Conservation (phyloP, 2,797 vertebrate genomes). For the Salarias fasciatus region DNA sequence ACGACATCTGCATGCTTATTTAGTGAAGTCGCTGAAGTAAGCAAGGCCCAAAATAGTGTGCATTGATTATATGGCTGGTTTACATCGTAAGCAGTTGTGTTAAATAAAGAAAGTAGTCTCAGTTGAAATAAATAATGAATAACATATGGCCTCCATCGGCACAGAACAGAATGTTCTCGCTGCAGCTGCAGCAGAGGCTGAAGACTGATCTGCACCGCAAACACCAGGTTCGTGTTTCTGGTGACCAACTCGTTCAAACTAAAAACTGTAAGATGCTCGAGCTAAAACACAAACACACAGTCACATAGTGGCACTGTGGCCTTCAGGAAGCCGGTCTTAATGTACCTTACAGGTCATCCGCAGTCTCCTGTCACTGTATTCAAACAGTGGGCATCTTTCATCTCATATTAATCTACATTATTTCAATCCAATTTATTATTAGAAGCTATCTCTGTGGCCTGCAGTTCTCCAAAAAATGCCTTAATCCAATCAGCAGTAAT, state of each 20-base stretch:
- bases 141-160: slow-evolving; percentile 71
- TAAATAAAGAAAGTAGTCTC: slow-evolving; percentile 34
- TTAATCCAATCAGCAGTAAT: too few relatives aligned
- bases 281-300: not conserved
- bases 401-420: too few relatives aligned
- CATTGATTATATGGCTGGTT: not conserved
- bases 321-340: too few relatives aligned
- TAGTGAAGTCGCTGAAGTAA: not conserved
- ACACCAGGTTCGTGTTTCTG: slow-evolving; percentile 40
- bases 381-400: too few relatives aligned
- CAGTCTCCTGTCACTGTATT: too few relatives aligned
- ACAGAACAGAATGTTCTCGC: slow-evolving; percentile 81
- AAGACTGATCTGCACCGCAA: slow-evolving; percentile 50
- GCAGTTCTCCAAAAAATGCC: too few relatives aligned
- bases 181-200: slow-evolving; percentile 49
- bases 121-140: slow-evolving; percentile 72
- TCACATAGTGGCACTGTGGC: too few relatives aligned
- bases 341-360: too few relatives aligned
- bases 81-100: slow-evolving; percentile 15
- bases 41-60: not conserved
- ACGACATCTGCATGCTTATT: not conserved
- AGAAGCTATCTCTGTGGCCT: too few relatives aligned
- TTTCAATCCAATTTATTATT: too few relatives aligned
- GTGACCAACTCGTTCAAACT: slow-evolving; percentile 24
- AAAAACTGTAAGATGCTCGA: slow-evolving; percentile 20